phyloP scores from a whole-genome alignment of 2,888 invertebrate genomes.

The Tipula lateralis region DNA sequence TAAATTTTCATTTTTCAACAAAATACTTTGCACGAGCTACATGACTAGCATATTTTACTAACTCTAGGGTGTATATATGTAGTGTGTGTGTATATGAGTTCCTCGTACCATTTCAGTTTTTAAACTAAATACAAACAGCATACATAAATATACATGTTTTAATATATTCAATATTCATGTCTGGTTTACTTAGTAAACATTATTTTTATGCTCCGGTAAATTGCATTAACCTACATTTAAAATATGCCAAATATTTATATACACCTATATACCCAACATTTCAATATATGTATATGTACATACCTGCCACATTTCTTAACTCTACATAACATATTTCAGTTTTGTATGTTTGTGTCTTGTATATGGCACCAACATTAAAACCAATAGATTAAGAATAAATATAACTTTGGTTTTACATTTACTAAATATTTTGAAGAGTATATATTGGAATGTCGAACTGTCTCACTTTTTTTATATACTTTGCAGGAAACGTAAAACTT shows the following conservation, averaged over 20 bases:
- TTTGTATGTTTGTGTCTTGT: neutral
- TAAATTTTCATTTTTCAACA: neutral
- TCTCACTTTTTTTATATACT: neutral
- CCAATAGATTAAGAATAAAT: neutral
- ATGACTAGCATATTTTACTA: neutral
- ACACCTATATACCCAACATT: no score
- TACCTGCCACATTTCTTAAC: neutral
- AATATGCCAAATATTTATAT: neutral
- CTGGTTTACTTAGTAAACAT: neutral
- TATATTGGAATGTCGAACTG: neutral
- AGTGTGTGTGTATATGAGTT: neutral
- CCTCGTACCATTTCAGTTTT: neutral
- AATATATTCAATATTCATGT: slow-evolving; percentile 7
- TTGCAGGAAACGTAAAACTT: neutral
- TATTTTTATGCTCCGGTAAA: neutral
- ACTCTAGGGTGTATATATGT: neutral
- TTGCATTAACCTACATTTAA: neutral
- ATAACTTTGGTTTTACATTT: neutral
- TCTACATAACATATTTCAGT: neutral
- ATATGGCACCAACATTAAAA: neutral
- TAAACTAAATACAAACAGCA: neutral
- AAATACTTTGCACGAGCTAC: neutral
- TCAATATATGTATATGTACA: neutral
- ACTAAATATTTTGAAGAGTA: neutral
- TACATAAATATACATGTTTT: neutral